These are phyloP conservation scores for Rousettus leschenaultii DNA, from an alignment of 2,113 vertebrate genomes.

Conservation along the genomic window DNA sequence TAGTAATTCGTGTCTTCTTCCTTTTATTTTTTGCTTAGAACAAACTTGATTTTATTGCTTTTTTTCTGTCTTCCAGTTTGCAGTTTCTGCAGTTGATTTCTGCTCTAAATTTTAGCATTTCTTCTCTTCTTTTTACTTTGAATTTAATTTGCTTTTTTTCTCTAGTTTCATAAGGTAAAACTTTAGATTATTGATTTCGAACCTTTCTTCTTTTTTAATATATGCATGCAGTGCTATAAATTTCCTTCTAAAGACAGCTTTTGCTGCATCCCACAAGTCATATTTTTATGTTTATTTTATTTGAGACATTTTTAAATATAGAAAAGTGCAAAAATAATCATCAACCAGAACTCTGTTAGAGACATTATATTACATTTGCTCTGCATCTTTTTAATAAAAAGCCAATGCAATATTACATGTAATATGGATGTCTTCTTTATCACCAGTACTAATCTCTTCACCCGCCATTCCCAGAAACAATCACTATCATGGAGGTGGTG, in stretches of 20 bases:
- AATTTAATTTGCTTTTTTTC: neutral
- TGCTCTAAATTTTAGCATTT: neutral
- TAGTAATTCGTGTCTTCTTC: neutral
- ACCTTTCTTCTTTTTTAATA: neutral
- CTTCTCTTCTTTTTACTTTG: neutral
- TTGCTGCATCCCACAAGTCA: neutral
- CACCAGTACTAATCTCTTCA: neutral
- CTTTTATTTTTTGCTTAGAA: neutral
- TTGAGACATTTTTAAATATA: neutral
- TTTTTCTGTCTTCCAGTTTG: no score
- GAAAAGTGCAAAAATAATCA: neutral
- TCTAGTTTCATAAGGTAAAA: neutral
- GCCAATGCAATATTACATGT: no score
- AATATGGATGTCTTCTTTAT: neutral
- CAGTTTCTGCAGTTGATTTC: neutral
- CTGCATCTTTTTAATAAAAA: neutral
- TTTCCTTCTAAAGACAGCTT: neutral
- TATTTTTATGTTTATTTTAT: neutral
- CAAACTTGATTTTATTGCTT: neutral
- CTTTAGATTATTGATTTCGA: neutral
- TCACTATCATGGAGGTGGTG: neutral
- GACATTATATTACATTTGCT: neutral
- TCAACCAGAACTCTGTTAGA: neutral
- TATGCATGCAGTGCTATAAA: neutral
- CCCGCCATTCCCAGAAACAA: neutral